Conservation (phyloP, 1,140 invertebrate genomes). For the Holotrichia oblita region DNA sequence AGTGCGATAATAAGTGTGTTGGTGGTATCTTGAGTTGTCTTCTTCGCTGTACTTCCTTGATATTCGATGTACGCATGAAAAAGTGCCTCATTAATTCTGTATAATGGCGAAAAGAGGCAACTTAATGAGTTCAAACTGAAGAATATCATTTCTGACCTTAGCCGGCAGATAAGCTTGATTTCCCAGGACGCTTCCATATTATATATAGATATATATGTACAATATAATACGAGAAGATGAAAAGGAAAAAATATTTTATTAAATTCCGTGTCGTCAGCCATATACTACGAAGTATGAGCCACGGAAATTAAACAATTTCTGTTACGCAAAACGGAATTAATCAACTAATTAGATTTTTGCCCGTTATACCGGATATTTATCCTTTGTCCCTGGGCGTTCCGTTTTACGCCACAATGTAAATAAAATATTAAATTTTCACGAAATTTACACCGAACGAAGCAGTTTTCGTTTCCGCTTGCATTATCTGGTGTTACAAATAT, state of each 20-base stretch:
- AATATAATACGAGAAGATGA: neutral
- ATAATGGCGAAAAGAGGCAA: conserved; percentile 7
- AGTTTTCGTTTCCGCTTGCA: neutral
- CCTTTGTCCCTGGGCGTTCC: neutral
- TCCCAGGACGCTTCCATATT: conserved; percentile 18
- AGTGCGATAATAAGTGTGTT: too few relatives aligned
- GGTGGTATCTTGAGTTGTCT: neutral
- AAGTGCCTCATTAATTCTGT: conserved; percentile 24
- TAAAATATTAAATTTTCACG: neutral
- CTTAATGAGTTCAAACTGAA: conserved; percentile 34
- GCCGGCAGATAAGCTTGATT: conserved; percentile 31
- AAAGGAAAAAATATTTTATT: conserved; percentile 31
- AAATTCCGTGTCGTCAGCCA: conserved; percentile 17
- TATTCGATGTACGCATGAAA: conserved; percentile 14
- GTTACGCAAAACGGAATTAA: conserved; percentile 17
- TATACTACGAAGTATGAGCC: conserved; percentile 17
- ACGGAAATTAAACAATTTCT: conserved; percentile 32
- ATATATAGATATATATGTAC: conserved; percentile 33
- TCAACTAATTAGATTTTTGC: conserved; percentile 29
- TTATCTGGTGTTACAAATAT: neutral
- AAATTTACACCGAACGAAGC: neutral
- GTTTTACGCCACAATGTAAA: neutral
- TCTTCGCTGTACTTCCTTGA: neutral
- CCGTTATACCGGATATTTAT: conserved; percentile 14
- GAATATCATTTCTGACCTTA: conserved; percentile 31